Percentiles rank a stretch among this genome's conserved stretches.
phyloP scores from a whole-genome alignment of 2,113 vertebrate species.

The Prionailurus bengalensis region DNA sequence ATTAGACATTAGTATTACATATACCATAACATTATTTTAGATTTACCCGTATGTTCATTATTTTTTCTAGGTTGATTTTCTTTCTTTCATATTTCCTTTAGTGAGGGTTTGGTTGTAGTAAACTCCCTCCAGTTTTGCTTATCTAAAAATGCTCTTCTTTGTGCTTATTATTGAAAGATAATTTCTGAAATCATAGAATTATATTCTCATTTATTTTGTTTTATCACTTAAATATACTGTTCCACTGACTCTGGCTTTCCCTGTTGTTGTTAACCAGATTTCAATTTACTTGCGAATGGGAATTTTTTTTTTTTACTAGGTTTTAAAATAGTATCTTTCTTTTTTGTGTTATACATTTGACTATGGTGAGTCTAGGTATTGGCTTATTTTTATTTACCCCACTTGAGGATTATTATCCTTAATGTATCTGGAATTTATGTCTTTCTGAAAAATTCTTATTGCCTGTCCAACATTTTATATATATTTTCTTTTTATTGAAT shows the following conservation, averaged over 20 bases:
- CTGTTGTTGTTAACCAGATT: not conserved
- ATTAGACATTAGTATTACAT: not conserved
- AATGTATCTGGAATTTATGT: not conserved
- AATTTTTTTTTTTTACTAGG: not conserved
- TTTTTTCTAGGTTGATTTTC: conserved; percentile 1
- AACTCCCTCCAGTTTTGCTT: conserved; percentile 22
- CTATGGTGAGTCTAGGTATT: not conserved
- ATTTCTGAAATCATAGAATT: not conserved
- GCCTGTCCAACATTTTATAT: not conserved
- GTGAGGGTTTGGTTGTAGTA: not conserved
- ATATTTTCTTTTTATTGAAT: not conserved
- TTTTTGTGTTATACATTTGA: not conserved
- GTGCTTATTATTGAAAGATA: not conserved
- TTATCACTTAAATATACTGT: conserved; percentile 11
- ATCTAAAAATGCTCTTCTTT: not conserved
- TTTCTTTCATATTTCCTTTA: not conserved
- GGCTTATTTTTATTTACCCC: not conserved
- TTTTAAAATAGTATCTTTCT: conserved; percentile 12
- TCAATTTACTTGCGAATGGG: not conserved
- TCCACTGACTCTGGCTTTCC: not conserved
- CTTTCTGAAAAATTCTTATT: not conserved
- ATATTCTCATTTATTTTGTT: not conserved
- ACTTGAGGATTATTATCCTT: not conserved
- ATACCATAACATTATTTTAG: not conserved
- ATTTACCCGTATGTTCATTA: not conserved